A percentile compares a stretch with the other conserved stretches of the same genome.
These are phyloP conservation scores for Drosophila bipectinata DNA, from an alignment of 1,140 invertebrate species.

Conservation along the genomic window DNA sequence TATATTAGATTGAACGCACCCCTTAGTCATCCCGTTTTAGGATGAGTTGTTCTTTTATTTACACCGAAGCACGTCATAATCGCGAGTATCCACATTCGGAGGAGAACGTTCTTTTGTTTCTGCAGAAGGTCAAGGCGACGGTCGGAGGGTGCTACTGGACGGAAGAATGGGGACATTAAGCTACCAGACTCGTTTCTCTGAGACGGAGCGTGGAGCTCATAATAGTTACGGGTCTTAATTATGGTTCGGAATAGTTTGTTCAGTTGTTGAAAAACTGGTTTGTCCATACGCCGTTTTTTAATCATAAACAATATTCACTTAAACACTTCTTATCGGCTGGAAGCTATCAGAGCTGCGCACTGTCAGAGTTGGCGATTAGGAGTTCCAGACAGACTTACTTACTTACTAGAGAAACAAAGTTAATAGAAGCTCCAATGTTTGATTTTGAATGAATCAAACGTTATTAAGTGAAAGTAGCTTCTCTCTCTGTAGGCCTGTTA, in stretches of 20 bases:
- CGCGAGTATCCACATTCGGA: conserved; percentile 27
- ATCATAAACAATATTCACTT: conserved; percentile 21
- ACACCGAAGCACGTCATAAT: conserved; percentile 57
- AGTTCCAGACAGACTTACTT: background rate
- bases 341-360: background rate
- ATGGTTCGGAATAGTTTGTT: conserved; percentile 24
- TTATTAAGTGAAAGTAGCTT: background rate
- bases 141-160: too few relatives aligned
- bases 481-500: background rate
- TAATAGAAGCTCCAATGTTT: too few relatives aligned
- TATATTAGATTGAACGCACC: conserved; percentile 49
- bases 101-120: conserved; percentile 58
- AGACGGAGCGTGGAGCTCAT: conserved; percentile 7
- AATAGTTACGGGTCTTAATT: conserved; percentile 36
- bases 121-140: conserved; percentile 19
- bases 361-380: background rate
- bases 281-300: background rate
- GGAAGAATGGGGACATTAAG: background rate
- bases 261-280: conserved; percentile 17
- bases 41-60: conserved; percentile 44
- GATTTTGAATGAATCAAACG: too few relatives aligned
- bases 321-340: conserved; percentile 1
- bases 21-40: conserved; percentile 55
- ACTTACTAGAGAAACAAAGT: too few relatives aligned
- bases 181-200: conserved; percentile 19